Evolutionary conservation across 2,888 invertebrate genomes (phyloP).

Genomic region (Lepidochitona cinerea): DNA sequence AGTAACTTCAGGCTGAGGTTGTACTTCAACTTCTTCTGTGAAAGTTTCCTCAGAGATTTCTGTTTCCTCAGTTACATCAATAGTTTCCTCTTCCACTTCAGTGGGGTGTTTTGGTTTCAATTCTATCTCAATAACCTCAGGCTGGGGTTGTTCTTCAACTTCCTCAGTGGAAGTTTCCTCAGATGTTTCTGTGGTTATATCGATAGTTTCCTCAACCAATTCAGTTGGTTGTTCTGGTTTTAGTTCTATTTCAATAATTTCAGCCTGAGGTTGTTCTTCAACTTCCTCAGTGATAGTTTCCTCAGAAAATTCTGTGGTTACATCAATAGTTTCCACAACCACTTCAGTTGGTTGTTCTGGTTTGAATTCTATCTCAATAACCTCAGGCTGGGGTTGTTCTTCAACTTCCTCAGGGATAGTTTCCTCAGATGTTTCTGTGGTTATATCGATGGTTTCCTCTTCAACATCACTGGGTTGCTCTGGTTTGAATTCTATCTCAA

Average conservation of each 20-base stretch:
- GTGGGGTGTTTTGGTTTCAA: not conserved
- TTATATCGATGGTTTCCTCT: slow-evolving; percentile 13
- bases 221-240: too few species aligned
- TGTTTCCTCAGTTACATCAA: not conserved
- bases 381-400: not conserved
- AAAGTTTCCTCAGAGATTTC: not conserved
- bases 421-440: slow-evolving; percentile 22
- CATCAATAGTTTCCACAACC: not conserved
- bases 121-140: not conserved
- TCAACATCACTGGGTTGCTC: too few species aligned
- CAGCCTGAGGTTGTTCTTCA: not conserved
- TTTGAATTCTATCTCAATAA: not conserved
- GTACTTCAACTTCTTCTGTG: not conserved
- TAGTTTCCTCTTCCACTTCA: not conserved
- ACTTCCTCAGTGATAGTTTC: not conserved
- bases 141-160: not conserved
- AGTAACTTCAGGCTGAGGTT: not conserved
- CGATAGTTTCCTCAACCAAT: too few species aligned
- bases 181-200: too few species aligned
- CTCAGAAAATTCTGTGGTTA: not conserved
- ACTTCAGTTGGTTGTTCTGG: not conserved
- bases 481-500: not conserved
- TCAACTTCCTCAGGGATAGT: not conserved
- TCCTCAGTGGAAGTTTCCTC: not conserved
- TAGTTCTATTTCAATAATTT: not conserved